These are phyloP conservation scores for Murina feae DNA, from an alignment of 2,113 vertebrate species.

Conservation along the genomic window DNA sequence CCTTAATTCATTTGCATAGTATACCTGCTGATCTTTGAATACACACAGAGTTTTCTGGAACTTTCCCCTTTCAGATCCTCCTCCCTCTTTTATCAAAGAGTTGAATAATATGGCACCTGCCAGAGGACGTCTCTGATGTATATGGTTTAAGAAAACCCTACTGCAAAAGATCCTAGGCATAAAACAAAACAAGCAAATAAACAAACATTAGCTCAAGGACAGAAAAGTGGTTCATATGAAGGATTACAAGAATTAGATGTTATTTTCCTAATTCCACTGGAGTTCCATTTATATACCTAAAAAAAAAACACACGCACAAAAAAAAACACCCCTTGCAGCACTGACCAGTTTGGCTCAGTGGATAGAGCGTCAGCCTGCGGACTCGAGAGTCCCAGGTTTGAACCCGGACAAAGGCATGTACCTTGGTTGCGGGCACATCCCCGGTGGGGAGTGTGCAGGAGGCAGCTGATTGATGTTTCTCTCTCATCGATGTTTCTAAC, in stretches of 20 bases:
- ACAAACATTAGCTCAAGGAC: neutral
- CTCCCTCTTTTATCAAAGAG: neutral
- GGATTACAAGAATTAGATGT: neutral
- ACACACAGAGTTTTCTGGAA: neutral
- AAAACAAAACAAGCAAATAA: neutral
- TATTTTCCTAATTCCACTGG: neutral
- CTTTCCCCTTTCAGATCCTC: neutral
- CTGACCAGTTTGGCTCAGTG: no score
- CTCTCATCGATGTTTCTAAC: no score
- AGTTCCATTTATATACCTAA: neutral
- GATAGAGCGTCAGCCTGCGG: no score
- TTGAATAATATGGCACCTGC: neutral
- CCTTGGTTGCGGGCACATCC: no score
- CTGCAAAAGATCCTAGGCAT: neutral
- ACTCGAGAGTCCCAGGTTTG: no score
- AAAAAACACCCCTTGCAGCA: no score
- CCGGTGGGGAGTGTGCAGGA: no score
- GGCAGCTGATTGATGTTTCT: no score
- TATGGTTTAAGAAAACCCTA: neutral
- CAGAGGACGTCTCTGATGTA: neutral
- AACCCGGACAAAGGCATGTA: no score
- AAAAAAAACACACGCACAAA: neutral
- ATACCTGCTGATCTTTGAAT: neutral
- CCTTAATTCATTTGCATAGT: neutral
- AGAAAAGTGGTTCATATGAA: neutral